These are phyloP conservation scores for Arge pagana DNA, from an alignment of 2,888 invertebrate genomes.

Conservation along the genomic window DNA sequence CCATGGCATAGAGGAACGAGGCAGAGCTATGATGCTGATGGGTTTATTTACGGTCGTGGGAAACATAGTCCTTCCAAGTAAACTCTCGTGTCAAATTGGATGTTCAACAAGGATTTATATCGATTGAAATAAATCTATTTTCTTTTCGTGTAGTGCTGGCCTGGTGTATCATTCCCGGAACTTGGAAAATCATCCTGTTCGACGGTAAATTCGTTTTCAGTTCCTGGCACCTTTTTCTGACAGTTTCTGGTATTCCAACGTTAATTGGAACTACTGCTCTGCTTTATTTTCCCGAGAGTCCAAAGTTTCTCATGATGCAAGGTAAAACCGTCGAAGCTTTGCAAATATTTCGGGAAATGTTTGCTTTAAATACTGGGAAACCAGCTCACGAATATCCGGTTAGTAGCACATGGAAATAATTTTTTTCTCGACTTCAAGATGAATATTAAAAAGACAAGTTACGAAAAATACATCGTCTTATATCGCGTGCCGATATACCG, in stretches of 20 bases:
- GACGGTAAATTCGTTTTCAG: constrained; percentile 53
- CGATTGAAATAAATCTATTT: constrained; percentile 3
- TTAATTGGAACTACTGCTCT: constrained; percentile 67
- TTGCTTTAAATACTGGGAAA: constrained; percentile 68
- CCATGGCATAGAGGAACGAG: constrained; percentile 68
- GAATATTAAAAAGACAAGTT: constrained; percentile 3
- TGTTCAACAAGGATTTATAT: neutral
- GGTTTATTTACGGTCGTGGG: constrained; percentile 71
- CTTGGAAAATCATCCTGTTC: constrained; percentile 60
- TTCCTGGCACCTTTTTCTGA: constrained; percentile 61
- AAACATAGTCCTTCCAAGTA: constrained; percentile 60
- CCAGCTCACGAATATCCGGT: constrained; percentile 70
- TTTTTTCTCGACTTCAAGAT: neutral
- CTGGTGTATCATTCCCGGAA: constrained; percentile 71
- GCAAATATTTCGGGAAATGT: constrained; percentile 67
- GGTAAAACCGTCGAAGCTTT: constrained; percentile 71
- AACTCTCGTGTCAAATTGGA: too few relatives aligned
- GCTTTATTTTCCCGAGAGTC: constrained; percentile 74
- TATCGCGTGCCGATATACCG: neutral
- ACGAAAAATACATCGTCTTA: neutral
- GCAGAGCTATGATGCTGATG: constrained; percentile 67
- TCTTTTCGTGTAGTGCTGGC: constrained; percentile 66
- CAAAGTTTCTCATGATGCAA: constrained; percentile 75
- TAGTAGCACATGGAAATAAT: constrained; percentile 38
- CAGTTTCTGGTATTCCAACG: constrained; percentile 65